Evolutionary conservation across 2,113 vertebrate species (phyloP).

Genomic region (Oxygymnocypris stewartii): DNA sequence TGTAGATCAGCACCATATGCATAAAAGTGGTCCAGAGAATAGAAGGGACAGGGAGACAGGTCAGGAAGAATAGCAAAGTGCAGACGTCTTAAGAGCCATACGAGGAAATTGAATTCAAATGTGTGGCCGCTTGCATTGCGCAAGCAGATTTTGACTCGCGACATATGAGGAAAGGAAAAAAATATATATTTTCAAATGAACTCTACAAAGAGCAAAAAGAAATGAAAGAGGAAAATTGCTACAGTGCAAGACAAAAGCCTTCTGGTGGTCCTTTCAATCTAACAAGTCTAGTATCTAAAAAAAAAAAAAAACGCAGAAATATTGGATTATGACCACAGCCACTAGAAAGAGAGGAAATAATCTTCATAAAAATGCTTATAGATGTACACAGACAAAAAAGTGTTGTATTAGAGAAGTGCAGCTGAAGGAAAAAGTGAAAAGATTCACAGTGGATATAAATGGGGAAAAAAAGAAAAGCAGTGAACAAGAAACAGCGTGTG

Average conservation of each 20-base stretch:
- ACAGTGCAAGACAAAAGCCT: constrained; percentile 30
- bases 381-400: neutral
- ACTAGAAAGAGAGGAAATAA: constrained; percentile 2
- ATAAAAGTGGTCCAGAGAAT: constrained; percentile 63
- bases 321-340: constrained; percentile 8
- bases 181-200: constrained; percentile 17
- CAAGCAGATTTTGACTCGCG: constrained; percentile 11
- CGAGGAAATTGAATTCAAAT: constrained; percentile 52
- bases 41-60: constrained; percentile 58
- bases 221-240: constrained; percentile 32
- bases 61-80: constrained; percentile 56
- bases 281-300: neutral
- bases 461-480: neutral
- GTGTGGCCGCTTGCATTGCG: constrained; percentile 21
- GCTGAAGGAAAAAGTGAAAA: constrained; percentile 35
- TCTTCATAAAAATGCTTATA: neutral
- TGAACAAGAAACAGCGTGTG: constrained; percentile 14
- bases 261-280: constrained; percentile 29
- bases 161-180: neutral
- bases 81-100: constrained; percentile 22
- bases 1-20: constrained; percentile 46
- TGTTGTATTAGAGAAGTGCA: constrained; percentile 23
- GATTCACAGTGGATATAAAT: constrained; percentile 21
- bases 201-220: constrained; percentile 7
- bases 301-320: neutral